Base-by-base conservation (phyloP, 1,140 invertebrate genomes). In the Cydia fagiglandana region DNA sequence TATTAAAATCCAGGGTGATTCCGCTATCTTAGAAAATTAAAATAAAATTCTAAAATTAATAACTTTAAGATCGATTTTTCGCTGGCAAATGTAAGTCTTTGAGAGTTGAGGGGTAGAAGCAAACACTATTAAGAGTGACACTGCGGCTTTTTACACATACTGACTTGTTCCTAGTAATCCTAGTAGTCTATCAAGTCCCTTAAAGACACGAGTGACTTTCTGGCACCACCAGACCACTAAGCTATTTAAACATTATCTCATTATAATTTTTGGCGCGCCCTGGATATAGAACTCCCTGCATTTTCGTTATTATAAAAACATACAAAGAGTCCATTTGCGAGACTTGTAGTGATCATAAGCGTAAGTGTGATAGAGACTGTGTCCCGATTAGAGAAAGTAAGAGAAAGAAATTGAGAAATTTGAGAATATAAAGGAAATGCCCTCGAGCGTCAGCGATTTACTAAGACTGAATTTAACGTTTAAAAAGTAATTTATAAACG, bases 361-460 rank as follows among this genome's bases (percentile, higher is more conserved):
- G 83, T 79, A 85, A 83, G 81, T 85, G 82, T 87, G 86, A 87
- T 87, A 87, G 83, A 73, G 73, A 83, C 80, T 85, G 81, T 75
- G 80, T 83, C 80, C 81, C 64, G 64, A 66, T 41, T 75, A 64
- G 61, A 28, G 30, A 75, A 76, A 41, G 66, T 76, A 56, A 73
- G 64, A 73, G 17, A 76, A 73, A 24, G 28, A 45, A 50, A 73
- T 24, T 73, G 28, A 70, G 30, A 70, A 68, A 41, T 10, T 24
- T 24, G 24, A 24, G 24, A 24, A 45, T 17, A 66, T 70, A 70
- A 41, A 70, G n/a, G 13, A 38, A n/a, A 38, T 41, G 30, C 4
- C 34, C 66, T 45, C n/a, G 66, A 38, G 66, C 66, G 66, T 70
- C 34, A 41, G 38, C 66, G 66, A 70, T 70, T 38, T 70, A 70